These are phyloP conservation scores for Threskiornis aethiopicus DNA, from an alignment of 2,797 vertebrate genomes.

Conservation along the genomic window DNA sequence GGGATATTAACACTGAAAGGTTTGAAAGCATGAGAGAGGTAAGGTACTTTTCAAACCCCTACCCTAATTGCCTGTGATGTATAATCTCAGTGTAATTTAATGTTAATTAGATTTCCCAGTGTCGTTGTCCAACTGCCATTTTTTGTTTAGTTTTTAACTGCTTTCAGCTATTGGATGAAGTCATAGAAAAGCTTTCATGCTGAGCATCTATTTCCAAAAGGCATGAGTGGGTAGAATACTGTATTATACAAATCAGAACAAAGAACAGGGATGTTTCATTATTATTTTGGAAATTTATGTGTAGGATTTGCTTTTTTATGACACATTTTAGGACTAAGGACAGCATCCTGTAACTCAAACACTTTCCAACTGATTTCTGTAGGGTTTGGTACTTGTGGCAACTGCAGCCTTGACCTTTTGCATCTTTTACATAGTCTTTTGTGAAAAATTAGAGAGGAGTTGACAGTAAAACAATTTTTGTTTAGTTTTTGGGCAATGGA, in stretches of 20 bases:
- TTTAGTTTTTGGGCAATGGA: not conserved
- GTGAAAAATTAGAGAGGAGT: not conserved
- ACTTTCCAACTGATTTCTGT: not conserved
- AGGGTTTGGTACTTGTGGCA: not conserved
- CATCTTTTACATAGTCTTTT: not conserved
- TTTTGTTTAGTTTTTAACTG: not conserved
- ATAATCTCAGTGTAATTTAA: slow-evolving; percentile 11
- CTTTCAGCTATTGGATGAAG: not conserved
- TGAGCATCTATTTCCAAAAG: not conserved
- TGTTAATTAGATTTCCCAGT: not conserved
- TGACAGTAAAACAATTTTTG: not conserved
- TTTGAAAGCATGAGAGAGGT: not conserved
- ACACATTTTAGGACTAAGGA: not conserved
- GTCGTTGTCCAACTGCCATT: not conserved
- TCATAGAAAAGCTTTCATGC: not conserved
- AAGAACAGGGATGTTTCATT: not conserved
- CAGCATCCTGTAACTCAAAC: not conserved
- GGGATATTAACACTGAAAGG: not conserved
- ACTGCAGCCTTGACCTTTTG: not conserved
- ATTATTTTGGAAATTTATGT: not conserved
- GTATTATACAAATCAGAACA: not conserved
- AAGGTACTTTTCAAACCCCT: not conserved
- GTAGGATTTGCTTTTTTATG: rapidly evolving
- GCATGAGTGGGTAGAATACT: rapidly evolving
- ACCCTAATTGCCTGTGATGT: not conserved